These are phyloP conservation scores for Hippocampus mohnikei DNA, from an alignment of 2,113 vertebrate species.

Conservation along the genomic window DNA sequence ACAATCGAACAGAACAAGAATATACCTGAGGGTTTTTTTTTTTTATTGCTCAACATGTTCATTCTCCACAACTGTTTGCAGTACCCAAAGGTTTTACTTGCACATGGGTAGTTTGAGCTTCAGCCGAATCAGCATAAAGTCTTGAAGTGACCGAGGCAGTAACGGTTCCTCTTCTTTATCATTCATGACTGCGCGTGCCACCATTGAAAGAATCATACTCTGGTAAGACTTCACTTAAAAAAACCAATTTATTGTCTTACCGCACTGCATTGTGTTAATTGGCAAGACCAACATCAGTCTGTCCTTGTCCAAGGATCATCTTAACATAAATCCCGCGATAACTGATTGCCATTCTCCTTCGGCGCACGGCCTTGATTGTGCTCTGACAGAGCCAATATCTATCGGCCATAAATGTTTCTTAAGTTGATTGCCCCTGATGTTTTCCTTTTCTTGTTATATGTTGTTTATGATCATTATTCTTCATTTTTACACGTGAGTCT, in stretches of 20 bases:
- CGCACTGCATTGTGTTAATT: neutral
- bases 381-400: constrained; percentile 1
- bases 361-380: neutral
- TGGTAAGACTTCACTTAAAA: neutral
- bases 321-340: neutral
- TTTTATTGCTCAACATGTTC: neutral
- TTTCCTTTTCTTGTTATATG: constrained; percentile 24
- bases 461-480: neutral
- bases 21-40: neutral
- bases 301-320: neutral
- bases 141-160: neutral
- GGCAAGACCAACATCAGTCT: neutral
- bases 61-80: neutral
- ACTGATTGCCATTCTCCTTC: neutral
- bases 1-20: neutral
- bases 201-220: neutral
- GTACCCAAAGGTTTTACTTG: neutral
- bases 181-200: neutral
- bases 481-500: neutral
- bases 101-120: neutral
- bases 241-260: neutral
- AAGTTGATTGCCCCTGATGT: constrained; percentile 18
- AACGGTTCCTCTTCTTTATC: neutral
- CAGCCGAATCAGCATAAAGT: neutral
- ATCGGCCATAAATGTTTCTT: neutral